These are phyloP conservation scores for Pandion haliaetus DNA, from an alignment of 2,113 vertebrate species.

Conservation along the genomic window DNA sequence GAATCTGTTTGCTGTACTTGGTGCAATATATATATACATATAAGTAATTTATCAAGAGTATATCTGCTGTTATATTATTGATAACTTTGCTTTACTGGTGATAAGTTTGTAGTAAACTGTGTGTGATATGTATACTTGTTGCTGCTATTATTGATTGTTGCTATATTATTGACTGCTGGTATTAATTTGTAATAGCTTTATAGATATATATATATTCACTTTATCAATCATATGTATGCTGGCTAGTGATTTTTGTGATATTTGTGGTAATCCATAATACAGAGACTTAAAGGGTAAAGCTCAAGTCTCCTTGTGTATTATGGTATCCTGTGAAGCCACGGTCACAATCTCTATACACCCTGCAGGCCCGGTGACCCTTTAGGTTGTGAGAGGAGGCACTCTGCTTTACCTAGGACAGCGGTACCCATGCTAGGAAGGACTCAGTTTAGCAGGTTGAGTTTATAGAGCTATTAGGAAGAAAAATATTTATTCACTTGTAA, in stretches of 20 bases:
- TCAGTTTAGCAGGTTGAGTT: neutral
- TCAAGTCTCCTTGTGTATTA: neutral
- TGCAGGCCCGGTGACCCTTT: neutral
- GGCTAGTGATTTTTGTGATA: neutral
- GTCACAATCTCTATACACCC: accelerated
- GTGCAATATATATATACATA: neutral
- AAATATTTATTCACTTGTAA: neutral
- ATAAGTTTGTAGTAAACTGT: neutral
- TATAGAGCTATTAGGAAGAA: neutral
- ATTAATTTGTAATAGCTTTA: neutral
- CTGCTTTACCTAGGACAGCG: neutral
- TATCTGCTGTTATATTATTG: neutral
- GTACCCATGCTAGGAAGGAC: neutral
- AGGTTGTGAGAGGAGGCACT: accelerated
- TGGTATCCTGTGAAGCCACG: accelerated
- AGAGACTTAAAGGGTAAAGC: neutral
- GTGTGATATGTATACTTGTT: neutral
- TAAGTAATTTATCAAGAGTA: neutral
- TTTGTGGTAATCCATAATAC: neutral
- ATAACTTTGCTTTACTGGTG: neutral
- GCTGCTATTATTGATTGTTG: neutral
- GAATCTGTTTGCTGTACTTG: neutral
- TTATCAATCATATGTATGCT: neutral
- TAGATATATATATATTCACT: neutral
- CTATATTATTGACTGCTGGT: neutral